A percentile compares a stretch with the other conserved stretches of the same genome.
Evolutionary conservation across 2,113 vertebrate species (phyloP).

Genomic region (Semicossyphus pulcher): DNA sequence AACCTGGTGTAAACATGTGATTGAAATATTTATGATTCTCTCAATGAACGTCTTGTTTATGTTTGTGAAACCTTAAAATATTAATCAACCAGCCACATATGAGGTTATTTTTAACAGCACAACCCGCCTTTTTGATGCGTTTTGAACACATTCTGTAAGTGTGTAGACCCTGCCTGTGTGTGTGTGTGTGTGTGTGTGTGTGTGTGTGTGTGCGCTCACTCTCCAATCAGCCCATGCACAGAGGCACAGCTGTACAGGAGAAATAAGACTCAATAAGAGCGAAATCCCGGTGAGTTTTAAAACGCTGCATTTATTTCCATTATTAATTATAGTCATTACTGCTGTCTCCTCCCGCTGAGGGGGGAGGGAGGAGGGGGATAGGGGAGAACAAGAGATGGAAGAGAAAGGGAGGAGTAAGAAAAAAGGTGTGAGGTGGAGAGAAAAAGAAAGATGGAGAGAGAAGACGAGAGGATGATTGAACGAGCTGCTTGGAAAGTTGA

Average conservation of each 20-base stretch:
- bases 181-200: slow-evolving; percentile 19
- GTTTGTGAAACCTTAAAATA: slow-evolving; percentile 10
- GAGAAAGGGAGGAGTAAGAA: background rate
- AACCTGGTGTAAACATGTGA: background rate
- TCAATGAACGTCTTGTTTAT: background rate
- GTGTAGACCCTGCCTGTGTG: background rate
- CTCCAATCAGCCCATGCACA: slow-evolving; percentile 57
- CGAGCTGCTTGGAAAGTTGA: background rate
- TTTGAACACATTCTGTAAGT: background rate
- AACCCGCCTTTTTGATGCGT: background rate
- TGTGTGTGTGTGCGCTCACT: background rate
- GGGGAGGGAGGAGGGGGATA: background rate
- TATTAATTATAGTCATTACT: slow-evolving; percentile 85
- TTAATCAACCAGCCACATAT: background rate
- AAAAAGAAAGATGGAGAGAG: background rate
- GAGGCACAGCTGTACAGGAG: slow-evolving; percentile 69
- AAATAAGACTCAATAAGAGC: slow-evolving; percentile 71
- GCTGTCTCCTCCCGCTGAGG: slow-evolving; percentile 66
- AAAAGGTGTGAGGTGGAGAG: background rate
- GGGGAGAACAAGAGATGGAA: background rate
- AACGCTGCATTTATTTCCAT: slow-evolving; percentile 81
- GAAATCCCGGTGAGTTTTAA: slow-evolving; percentile 66
- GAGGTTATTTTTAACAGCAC: background rate
- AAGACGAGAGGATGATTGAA: slow-evolving; percentile 21
- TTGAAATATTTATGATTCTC: background rate